Evolutionary conservation across 2,888 invertebrate genomes (phyloP).

Genomic region (Xestia sexstrigata): DNA sequence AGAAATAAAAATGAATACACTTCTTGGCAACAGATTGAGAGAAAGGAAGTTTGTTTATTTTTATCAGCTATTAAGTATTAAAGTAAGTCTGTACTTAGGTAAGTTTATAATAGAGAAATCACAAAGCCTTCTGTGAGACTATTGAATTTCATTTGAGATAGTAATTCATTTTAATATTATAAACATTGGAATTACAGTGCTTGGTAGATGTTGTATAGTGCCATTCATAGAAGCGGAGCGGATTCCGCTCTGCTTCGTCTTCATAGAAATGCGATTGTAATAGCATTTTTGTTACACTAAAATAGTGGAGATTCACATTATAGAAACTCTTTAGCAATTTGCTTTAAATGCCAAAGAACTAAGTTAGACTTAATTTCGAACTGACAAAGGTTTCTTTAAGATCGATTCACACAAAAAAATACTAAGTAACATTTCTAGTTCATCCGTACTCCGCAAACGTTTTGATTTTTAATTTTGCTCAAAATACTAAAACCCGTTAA

Average conservation of each 20-base stretch:
- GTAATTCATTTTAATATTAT: slow-evolving; percentile 59
- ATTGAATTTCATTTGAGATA: slow-evolving; percentile 58
- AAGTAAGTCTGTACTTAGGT: slow-evolving; percentile 78
- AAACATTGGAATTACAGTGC: slow-evolving; percentile 58
- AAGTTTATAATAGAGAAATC: slow-evolving; percentile 67
- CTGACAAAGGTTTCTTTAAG: slow-evolving; percentile 49
- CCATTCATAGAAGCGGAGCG: slow-evolving; percentile 48
- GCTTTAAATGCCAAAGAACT: slow-evolving; percentile 73
- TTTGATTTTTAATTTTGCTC: not conserved
- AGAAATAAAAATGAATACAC: slow-evolving; percentile 62
- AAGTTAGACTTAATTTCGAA: slow-evolving; percentile 67
- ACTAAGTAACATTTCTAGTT: not conserved
- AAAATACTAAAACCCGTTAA: not conserved
- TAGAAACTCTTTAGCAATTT: slow-evolving; percentile 60
- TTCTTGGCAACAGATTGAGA: slow-evolving; percentile 9
- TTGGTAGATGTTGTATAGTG: slow-evolving; percentile 68
- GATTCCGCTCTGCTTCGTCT: slow-evolving; percentile 21
- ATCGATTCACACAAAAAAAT: slow-evolving; percentile 61
- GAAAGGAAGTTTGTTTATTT: slow-evolving; percentile 56
- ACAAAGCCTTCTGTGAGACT: slow-evolving; percentile 76
- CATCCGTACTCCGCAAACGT: not conserved
- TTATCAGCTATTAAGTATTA: slow-evolving; percentile 61
- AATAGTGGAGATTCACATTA: slow-evolving; percentile 44
- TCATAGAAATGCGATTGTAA: slow-evolving; percentile 42
- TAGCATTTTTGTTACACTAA: slow-evolving; percentile 47